phyloP scores from a whole-genome alignment of 1,140 invertebrate genomes.

The Sarcophaga bullata region DNA sequence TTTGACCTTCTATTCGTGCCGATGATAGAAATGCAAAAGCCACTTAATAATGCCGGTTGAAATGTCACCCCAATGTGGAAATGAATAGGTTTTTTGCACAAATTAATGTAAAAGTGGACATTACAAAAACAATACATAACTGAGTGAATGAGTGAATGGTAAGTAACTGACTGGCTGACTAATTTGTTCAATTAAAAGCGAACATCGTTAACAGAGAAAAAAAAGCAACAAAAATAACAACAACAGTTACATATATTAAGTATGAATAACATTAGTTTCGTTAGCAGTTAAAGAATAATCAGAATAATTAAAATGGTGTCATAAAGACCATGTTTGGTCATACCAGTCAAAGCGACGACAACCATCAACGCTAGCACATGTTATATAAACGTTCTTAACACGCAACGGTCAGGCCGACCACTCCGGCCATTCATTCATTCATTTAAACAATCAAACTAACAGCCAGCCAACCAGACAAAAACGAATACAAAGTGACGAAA shows the following conservation, averaged over 20 bases:
- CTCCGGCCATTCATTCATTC: background rate
- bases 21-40: too few relatives aligned
- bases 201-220: background rate
- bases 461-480: too few relatives aligned
- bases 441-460: too few relatives aligned
- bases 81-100: too few relatives aligned
- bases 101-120: too few relatives aligned
- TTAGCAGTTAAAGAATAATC: background rate
- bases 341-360: background rate
- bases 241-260: background rate
- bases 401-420: background rate
- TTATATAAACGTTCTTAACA: constrained; percentile 15
- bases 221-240: background rate
- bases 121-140: too few relatives aligned
- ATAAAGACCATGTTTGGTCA: constrained; percentile 35
- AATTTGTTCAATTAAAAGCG: background rate
- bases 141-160: too few relatives aligned
- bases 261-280: background rate
- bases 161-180: background rate
- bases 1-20: too few relatives aligned
- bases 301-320: constrained; percentile 31
- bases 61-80: too few relatives aligned
- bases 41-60: too few relatives aligned
- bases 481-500: too few relatives aligned
- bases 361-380: constrained; percentile 8